Conservation (phyloP, 2,113 vertebrate genomes). For the cat (Felis catus) region F.catus_Fca126_mat1.0 CM031414.1:104175001-104175500, state of each 20-base stretch:
- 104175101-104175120: background rate
- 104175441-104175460: background rate
- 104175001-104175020: too few relatives aligned
- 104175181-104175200: accelerated
- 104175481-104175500: background rate
- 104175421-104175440: accelerated
- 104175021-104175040: too few relatives aligned
- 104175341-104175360: background rate
- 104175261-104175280: accelerated
- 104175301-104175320: background rate
- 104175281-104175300: background rate
- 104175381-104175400: accelerated
- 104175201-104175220: background rate
- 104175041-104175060: background rate
- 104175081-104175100: background rate
- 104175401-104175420: background rate
- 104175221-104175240: background rate
- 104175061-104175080: background rate
- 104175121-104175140: background rate
- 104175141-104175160: background rate
- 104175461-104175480: background rate
- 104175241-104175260: too few relatives aligned
- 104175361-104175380: background rate
- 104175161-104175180: background rate
- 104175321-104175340: background rate